phyloP scores from a whole-genome alignment of 2,888 invertebrate species.

The Xanthostigma xanthostigma region DNA sequence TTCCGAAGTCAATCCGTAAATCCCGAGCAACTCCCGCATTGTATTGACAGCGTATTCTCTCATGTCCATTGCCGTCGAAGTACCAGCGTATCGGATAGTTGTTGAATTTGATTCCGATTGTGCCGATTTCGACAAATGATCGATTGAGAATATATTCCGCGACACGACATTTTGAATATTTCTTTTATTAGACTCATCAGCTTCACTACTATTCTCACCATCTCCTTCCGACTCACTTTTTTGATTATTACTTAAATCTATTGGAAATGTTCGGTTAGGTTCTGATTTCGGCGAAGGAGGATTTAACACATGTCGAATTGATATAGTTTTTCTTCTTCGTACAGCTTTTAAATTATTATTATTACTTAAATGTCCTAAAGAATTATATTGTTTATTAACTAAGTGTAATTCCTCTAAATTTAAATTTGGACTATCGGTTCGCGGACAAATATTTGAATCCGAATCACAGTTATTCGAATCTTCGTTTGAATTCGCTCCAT shows the following conservation, averaged over 20 bases:
- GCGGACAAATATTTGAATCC: too few relatives aligned
- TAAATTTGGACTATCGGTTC: too few relatives aligned
- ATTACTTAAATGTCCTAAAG: too few relatives aligned
- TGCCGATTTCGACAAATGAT: slow-evolving; percentile 39
- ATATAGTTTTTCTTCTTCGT: slow-evolving; percentile 21
- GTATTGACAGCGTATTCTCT: slow-evolving; percentile 66
- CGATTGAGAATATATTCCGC: slow-evolving; percentile 31
- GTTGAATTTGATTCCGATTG: slow-evolving; percentile 38
- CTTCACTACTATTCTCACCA: too few relatives aligned
- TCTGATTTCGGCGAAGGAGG: slow-evolving; percentile 17
- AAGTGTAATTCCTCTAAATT: too few relatives aligned
- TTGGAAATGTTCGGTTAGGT: slow-evolving; percentile 4
- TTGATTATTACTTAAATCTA: slow-evolving; percentile 6
- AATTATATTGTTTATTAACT: too few relatives aligned
- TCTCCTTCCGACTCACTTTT: slow-evolving; percentile 15
- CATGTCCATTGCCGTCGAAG: slow-evolving; percentile 36
- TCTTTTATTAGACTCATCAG: slow-evolving; percentile 16
- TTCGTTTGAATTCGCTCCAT: too few relatives aligned
- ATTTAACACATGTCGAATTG: slow-evolving; percentile 20
- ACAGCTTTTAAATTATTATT: slow-evolving; percentile 24
- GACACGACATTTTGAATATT: slow-evolving; percentile 26
- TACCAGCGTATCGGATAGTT: slow-evolving; percentile 35
- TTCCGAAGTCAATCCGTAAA: slow-evolving; percentile 60
- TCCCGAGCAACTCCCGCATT: slow-evolving; percentile 61
- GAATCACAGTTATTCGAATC: too few relatives aligned